Conservation (phyloP, 2,113 vertebrate genomes). For the Vulpes ferrilata region DNA sequence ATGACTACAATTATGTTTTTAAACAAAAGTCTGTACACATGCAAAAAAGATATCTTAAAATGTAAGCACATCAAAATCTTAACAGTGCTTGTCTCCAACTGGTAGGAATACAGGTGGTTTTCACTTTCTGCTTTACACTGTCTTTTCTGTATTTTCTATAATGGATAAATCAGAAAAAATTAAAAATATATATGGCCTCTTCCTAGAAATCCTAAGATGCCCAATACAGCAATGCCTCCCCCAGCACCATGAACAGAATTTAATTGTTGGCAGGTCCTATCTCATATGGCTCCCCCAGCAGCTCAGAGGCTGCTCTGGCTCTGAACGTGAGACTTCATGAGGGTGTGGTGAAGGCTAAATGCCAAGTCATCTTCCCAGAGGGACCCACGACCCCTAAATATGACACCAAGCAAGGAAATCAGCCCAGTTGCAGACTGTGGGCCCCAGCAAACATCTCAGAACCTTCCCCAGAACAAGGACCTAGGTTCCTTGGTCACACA, state of each 20-base stretch:
- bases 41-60: conserved; percentile 33
- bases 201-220: background rate
- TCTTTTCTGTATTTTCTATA: conserved; percentile 18
- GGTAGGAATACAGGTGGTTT: background rate
- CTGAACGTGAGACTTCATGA: background rate
- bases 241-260: background rate
- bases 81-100: background rate
- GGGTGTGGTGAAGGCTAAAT: background rate
- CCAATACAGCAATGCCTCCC: background rate
- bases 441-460: background rate
- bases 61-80: background rate
- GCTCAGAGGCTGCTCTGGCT: background rate
- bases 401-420: background rate
- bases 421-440: background rate
- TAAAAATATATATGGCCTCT: background rate
- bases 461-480: background rate
- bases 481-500: background rate
- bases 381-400: background rate
- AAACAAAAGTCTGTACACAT: background rate
- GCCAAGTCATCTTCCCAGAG: background rate
- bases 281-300: background rate
- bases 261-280: background rate
- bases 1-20: conserved; percentile 18
- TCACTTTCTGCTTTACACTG: background rate
- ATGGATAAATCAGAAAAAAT: background rate